These are phyloP conservation scores for Anomalospiza imberbis DNA, from an alignment of 2,797 vertebrate genomes.

Conservation along the genomic window DNA sequence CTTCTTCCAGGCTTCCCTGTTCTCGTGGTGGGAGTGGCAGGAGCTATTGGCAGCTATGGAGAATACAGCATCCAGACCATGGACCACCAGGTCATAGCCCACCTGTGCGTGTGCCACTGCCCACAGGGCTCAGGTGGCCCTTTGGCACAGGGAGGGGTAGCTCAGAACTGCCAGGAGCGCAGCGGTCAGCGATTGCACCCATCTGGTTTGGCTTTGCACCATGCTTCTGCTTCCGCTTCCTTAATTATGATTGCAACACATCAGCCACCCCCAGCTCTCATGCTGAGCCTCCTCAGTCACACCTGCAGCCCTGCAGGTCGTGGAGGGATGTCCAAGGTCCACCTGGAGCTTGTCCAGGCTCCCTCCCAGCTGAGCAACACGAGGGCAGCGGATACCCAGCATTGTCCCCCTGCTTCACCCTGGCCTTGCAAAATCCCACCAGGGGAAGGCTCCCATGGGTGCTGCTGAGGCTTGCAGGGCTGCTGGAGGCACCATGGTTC, in stretches of 20 bases:
- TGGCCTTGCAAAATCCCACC: not conserved
- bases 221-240: not conserved
- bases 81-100: not conserved
- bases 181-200: not conserved
- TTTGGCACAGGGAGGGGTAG: not conserved
- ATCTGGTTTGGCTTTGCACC: fast-evolving
- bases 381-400: fast-evolving
- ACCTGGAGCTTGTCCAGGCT: not conserved
- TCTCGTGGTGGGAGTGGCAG: slow-evolving; percentile 48
- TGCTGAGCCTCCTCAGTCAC: not conserved
- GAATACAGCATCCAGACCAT: not conserved
- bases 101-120: slow-evolving; percentile 40
- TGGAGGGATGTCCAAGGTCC: not conserved
- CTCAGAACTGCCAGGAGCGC: fast-evolving
- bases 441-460: not conserved
- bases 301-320: not conserved
- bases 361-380: not conserved
- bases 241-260: not conserved
- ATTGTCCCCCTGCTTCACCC: not conserved
- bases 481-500: not conserved
- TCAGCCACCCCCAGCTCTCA: not conserved
- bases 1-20: slow-evolving; percentile 55
- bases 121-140: not conserved
- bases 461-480: not conserved
- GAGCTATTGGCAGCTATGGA: slow-evolving; percentile 53